Percentiles rank a stretch among this genome's conserved stretches.
Evolutionary conservation across 2,113 vertebrate species (phyloP).

Genomic region (Sceloporus undulatus): DNA sequence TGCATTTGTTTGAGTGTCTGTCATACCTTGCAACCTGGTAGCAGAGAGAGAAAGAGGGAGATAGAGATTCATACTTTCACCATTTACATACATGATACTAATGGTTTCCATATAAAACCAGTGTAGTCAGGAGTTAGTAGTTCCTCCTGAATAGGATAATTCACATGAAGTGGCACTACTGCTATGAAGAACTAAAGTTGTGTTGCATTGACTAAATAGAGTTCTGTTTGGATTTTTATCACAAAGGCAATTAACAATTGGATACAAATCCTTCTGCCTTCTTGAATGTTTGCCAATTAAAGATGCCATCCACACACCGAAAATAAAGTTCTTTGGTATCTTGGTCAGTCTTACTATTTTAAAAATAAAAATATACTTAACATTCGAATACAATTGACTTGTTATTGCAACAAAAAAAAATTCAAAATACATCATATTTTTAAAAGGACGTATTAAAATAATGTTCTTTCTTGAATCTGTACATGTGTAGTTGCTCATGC

Average conservation of each 20-base stretch:
- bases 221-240: not conserved
- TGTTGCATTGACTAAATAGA: not conserved
- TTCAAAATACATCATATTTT: no score
- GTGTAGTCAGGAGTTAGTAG: not conserved
- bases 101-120: not conserved
- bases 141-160: not conserved
- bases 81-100: not conserved
- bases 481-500: no score
- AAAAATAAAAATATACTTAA: no score
- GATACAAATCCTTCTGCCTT: not conserved
- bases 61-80: not conserved
- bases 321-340: not conserved
- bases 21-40: conserved; percentile 54
- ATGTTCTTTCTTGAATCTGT: no score
- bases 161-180: not conserved
- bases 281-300: not conserved
- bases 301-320: not conserved
- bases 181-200: not conserved
- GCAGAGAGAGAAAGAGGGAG: not conserved
- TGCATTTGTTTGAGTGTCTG: conserved; percentile 57
- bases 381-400: no score
- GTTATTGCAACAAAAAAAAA: no score
- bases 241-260: not conserved
- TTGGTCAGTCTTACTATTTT: no score
- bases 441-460: no score